Percentiles rank a stretch among this genome's conserved stretches.
Evolutionary conservation across 2,888 invertebrate genomes (phyloP).

Genomic region (Embidobia sp.): DNA sequence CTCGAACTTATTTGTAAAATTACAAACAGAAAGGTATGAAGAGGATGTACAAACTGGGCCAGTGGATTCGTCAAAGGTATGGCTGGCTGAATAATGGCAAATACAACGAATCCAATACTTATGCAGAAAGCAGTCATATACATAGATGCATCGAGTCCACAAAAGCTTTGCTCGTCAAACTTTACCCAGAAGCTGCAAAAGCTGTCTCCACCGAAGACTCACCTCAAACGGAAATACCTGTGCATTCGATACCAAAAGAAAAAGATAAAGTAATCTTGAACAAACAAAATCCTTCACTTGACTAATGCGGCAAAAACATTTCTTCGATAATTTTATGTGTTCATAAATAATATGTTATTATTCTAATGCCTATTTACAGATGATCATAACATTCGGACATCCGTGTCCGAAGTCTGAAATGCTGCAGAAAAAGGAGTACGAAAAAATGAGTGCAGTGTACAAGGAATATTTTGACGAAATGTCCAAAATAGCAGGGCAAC

Average conservation of each 20-base stretch:
- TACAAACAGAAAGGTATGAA: slow-evolving; percentile 86
- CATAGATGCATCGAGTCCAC: slow-evolving; percentile 95
- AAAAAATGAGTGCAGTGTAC: too few species aligned
- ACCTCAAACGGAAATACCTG: slow-evolving; percentile 93
- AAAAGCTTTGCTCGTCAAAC: slow-evolving; percentile 89
- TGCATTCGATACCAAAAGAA: slow-evolving; percentile 88
- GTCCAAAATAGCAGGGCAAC: too few species aligned
- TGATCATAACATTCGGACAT: too few species aligned
- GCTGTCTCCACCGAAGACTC: slow-evolving; percentile 84
- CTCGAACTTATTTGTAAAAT: background rate
- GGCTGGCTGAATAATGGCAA: slow-evolving; percentile 84
- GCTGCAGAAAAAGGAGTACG: too few species aligned
- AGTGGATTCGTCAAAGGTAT: slow-evolving; percentile 87
- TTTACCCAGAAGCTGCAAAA: slow-evolving; percentile 86
- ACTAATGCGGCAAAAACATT: too few species aligned
- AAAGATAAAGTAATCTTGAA: slow-evolving; percentile 85
- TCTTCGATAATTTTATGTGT: too few species aligned
- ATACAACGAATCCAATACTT: slow-evolving; percentile 66
- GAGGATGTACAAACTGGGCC: slow-evolving; percentile 89
- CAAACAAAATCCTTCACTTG: too few species aligned
- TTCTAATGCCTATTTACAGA: too few species aligned
- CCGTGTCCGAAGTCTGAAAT: too few species aligned
- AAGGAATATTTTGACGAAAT: too few species aligned
- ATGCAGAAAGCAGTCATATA: slow-evolving; percentile 88
- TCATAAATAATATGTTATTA: too few species aligned